These are phyloP conservation scores for Erannis defoliaria DNA, from an alignment of 2,888 invertebrate genomes.

Conservation along the genomic window DNA sequence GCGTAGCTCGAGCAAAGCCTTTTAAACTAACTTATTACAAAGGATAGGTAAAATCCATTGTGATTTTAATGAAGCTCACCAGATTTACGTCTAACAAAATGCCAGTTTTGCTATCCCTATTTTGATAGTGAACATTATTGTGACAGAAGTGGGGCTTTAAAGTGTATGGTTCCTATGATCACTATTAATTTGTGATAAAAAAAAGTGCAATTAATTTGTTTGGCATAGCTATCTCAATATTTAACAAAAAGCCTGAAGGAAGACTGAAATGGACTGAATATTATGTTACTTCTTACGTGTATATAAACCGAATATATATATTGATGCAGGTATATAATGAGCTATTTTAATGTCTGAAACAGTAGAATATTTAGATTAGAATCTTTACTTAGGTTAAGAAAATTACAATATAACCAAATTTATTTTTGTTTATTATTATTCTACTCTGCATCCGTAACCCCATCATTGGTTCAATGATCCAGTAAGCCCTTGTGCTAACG, in stretches of 20 bases:
- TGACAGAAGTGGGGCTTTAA: background rate
- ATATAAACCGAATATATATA: no score
- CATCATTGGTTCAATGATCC: conserved; percentile 25
- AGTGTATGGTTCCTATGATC: background rate
- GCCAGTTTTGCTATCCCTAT: conserved; percentile 4
- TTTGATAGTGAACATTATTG: background rate
- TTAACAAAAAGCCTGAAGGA: no score
- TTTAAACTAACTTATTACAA: conserved; percentile 45
- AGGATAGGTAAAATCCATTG: conserved; percentile 39
- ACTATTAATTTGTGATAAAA: no score
- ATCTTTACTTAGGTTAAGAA: no score
- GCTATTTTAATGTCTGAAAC: no score
- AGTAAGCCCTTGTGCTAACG: conserved; percentile 30
- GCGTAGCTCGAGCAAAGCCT: conserved; percentile 40
- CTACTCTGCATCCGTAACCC: conserved; percentile 10
- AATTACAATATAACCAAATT: background rate
- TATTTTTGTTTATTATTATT: conserved; percentile 18
- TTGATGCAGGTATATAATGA: no score
- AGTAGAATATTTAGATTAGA: no score
- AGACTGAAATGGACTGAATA: no score
- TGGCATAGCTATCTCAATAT: no score
- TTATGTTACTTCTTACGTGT: no score
- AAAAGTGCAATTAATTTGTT: no score
- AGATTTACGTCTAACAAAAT: conserved; percentile 35
- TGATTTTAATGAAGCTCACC: conserved; percentile 22